phyloP scores from a whole-genome alignment of 2,797 vertebrate genomes.

The Lutjanus argentimaculatus region DNA sequence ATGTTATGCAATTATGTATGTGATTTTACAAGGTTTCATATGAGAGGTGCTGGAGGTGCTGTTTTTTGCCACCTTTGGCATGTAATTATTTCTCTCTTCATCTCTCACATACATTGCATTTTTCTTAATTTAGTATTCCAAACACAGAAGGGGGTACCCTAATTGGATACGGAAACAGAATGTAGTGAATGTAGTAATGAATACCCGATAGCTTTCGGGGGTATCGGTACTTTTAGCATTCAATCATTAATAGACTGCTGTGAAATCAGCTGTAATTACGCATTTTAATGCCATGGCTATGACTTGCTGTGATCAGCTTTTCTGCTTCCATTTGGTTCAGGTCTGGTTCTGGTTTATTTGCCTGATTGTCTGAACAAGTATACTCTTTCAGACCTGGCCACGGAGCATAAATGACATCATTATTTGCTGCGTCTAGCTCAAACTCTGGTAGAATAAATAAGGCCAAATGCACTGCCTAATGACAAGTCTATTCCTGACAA shows the following conservation, averaged over 20 bases:
- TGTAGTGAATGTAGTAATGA: constrained; percentile 27
- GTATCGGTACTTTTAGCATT: constrained; percentile 34
- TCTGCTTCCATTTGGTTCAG: constrained; percentile 19
- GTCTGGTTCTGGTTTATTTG: constrained; percentile 38
- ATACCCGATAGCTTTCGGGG: constrained; percentile 44
- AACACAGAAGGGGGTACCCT: constrained; percentile 51
- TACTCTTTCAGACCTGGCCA: constrained; percentile 17
- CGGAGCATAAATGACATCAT: background rate
- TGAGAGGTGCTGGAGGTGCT: constrained; percentile 25
- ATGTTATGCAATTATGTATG: background rate
- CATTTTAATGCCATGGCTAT: constrained; percentile 19
- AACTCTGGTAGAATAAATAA: background rate
- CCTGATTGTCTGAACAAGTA: constrained; percentile 27
- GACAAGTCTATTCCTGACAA: background rate
- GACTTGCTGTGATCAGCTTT: constrained; percentile 30
- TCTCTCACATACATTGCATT: constrained; percentile 21
- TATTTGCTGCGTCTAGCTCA: background rate
- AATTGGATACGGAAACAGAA: constrained; percentile 64
- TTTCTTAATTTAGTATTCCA: constrained; percentile 28
- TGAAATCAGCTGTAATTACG: constrained; percentile 55
- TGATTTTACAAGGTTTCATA: constrained; percentile 22
- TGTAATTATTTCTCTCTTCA: constrained; percentile 40
- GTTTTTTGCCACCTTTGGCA: constrained; percentile 46
- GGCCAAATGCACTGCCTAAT: background rate
- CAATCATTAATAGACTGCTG: constrained; percentile 53